phyloP scores from a whole-genome alignment of 2,797 vertebrate genomes.

The Mus minutoides region DNA sequence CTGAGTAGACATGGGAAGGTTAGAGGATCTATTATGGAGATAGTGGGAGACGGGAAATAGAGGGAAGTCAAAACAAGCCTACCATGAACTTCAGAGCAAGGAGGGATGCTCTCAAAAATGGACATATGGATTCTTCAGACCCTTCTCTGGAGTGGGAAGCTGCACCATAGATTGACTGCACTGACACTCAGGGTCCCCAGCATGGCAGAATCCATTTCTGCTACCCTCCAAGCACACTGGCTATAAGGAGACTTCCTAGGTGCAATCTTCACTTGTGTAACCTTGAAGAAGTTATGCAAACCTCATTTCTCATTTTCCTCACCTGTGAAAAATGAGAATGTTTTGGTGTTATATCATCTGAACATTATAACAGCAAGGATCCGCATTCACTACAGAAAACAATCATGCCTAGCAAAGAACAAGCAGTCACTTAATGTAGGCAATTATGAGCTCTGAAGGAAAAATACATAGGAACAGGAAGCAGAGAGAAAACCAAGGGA shows the following conservation, averaged over 20 bases:
- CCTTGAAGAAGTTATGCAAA: not conserved
- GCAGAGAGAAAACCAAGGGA: not conserved
- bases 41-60: not conserved
- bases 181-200: not conserved
- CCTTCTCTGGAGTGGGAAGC: not conserved
- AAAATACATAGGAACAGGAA: not conserved
- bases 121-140: not conserved
- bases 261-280: not conserved
- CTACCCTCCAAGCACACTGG: not conserved
- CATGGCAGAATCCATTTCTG: not conserved
- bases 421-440: constrained; percentile 29
- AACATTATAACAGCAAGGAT: constrained; percentile 30
- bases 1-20: not conserved
- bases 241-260: not conserved
- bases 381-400: constrained; percentile 15
- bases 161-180: not conserved
- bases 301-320: constrained; percentile 33
- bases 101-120: not conserved
- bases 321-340: constrained; percentile 19
- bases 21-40: not conserved
- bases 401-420: constrained; percentile 23
- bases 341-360: not conserved
- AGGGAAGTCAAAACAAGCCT: not conserved
- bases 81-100: fast-evolving
- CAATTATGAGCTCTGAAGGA: constrained; percentile 52